These are phyloP conservation scores for Xerus inauris DNA, from an alignment of 2,113 vertebrate species.

Conservation along the genomic window DNA sequence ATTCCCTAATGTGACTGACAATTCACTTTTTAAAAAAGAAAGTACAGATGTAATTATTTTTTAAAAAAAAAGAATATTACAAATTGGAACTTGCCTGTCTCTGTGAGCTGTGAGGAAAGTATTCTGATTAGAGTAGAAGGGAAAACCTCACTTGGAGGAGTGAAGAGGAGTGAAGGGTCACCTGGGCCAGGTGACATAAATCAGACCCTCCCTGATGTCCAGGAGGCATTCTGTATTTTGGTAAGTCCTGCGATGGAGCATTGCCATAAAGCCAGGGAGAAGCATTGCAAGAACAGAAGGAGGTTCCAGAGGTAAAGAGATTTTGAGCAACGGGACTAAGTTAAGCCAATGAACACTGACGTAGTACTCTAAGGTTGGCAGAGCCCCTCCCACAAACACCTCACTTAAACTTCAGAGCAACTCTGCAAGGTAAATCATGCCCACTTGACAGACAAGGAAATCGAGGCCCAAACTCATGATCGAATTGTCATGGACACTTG, in stretches of 20 bases:
- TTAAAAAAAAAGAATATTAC: not conserved
- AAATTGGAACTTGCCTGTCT: not conserved
- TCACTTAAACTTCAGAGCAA: not conserved
- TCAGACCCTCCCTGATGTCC: not conserved
- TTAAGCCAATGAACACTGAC: not conserved
- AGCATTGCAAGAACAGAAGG: not conserved
- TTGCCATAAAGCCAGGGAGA: not conserved
- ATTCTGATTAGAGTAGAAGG: not conserved
- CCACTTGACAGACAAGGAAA: not conserved
- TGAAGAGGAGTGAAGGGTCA: not conserved
- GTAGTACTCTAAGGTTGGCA: not conserved
- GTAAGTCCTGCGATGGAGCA: not conserved
- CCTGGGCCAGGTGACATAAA: not conserved
- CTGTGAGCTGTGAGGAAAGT: not conserved
- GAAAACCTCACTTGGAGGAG: not conserved
- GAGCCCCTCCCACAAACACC: not conserved
- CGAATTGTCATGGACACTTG: not conserved
- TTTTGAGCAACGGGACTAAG: not conserved
- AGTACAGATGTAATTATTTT: constrained; percentile 44
- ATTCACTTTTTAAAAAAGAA: constrained; percentile 42
- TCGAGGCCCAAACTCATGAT: not conserved
- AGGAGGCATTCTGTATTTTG: not conserved
- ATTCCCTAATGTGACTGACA: constrained; percentile 52
- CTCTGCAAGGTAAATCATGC: not conserved
- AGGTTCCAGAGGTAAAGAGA: not conserved